phyloP scores from a whole-genome alignment of 2,888 invertebrate species.

The Anticlea derivata region DNA sequence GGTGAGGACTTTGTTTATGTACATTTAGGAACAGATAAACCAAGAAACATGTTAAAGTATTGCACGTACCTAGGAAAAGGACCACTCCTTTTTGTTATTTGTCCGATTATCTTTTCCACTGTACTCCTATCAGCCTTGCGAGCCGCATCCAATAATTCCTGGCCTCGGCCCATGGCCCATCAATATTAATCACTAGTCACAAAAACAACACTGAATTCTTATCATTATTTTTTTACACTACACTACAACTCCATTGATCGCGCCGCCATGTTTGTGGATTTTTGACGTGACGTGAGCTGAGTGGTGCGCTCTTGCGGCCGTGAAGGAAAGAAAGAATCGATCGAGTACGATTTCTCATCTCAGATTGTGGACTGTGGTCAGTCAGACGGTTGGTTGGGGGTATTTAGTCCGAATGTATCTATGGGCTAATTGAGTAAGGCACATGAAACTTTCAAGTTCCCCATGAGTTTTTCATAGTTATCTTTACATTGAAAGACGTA shows the following conservation, averaged over 20 bases:
- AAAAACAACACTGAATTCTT: conserved; percentile 77
- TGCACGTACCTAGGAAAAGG: conserved; percentile 94
- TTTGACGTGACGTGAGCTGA: conserved; percentile 57
- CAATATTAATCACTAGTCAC: conserved; percentile 67
- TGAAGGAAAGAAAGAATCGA: conserved; percentile 71
- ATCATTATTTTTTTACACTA: conserved; percentile 76
- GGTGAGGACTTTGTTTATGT: neutral
- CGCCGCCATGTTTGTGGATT: conserved; percentile 86
- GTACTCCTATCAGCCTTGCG: conserved; percentile 94
- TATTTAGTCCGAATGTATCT: neutral
- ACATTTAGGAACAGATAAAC: neutral
- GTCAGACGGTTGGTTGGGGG: neutral
- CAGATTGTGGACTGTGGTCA: conserved; percentile 7
- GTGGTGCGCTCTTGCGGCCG: conserved; percentile 78
- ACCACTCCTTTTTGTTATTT: conserved; percentile 96
- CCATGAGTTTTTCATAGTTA: no score
- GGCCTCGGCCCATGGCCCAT: conserved; percentile 96
- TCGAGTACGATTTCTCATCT: conserved; percentile 3
- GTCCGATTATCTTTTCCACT: conserved; percentile 95
- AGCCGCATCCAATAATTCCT: conserved; percentile 97
- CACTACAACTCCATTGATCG: conserved; percentile 90
- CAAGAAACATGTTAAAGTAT: conserved; percentile 47
- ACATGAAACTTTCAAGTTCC: no score
- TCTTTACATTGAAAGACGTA: no score
- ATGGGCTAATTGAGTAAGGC: neutral